Base-by-base conservation (phyloP, 2,888 invertebrate species). In the Phyllotreta striolata region DNA sequence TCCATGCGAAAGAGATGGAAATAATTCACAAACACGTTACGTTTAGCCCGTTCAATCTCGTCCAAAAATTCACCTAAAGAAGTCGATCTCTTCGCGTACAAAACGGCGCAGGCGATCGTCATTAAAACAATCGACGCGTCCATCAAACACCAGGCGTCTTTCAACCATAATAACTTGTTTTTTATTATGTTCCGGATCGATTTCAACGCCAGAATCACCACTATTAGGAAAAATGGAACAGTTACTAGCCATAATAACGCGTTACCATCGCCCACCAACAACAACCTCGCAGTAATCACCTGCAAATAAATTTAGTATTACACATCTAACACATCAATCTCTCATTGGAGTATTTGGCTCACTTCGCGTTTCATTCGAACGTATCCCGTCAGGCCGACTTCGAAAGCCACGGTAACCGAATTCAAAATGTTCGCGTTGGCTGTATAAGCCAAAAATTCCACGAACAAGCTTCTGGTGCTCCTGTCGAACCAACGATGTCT, bases 1-100 rank as follows among this genome's bases (percentile, higher is more conserved):
- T 78, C 76, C 2, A 73, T 61, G 34, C 63, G 65, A 39, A 77
- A 72, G 6, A 77, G 62, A 34, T 70, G 62, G 59, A 73, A 75
- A 66, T 78, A 78, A 58, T 71, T 74, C 7, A 78, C 70, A 61
- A 77, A 78, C 56, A 76, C 70, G 41, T 77, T 78, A 54, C 75
- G 70, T 43, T 70, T 73, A 9, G 68, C 63, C 7, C 54, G 59
- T 63, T 74, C 73, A 37, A 76, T 44, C 9, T 52, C 51, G 5
- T 52, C 38, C 43, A 76, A 37, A 24, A 74, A 72, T 4, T 13
- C 12, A 10, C 67, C 64, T 2, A 75, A 72, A 35, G 67, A 55
- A 4, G 55, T 13, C 10, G 67, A 57, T 61, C 74, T 64, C 9
- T 64, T 34, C 0, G 66, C 46, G 54, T 73, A 77, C 37, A 75